phyloP scores from a whole-genome alignment of 2,888 invertebrate genomes.

The Xestia c-nigrum region DNA sequence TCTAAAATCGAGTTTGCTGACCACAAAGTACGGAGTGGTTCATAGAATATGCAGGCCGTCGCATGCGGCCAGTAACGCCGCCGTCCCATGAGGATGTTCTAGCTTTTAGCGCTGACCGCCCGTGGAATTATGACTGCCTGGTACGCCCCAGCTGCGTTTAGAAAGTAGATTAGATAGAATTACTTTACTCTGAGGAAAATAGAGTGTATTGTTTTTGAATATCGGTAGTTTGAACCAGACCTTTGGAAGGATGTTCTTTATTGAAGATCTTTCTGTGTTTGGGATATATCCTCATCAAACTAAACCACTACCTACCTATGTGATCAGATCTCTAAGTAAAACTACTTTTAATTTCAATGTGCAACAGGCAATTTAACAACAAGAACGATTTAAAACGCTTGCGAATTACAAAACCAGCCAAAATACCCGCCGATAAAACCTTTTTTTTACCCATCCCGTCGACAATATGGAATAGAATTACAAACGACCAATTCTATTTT shows the following conservation, averaged over 20 bases:
- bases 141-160: constrained; percentile 71
- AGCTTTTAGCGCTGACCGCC: constrained; percentile 82
- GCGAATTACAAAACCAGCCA: constrained; percentile 45
- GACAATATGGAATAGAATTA: constrained; percentile 85
- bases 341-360: background rate
- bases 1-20: constrained; percentile 89
- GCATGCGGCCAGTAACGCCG: constrained; percentile 70
- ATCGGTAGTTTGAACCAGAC: constrained; percentile 18
- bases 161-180: constrained; percentile 70
- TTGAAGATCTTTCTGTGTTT: background rate
- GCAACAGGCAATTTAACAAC: constrained; percentile 25
- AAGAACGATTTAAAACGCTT: constrained; percentile 28
- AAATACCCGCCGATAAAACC: constrained; percentile 69
- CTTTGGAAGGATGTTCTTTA: background rate
- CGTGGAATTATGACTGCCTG: constrained; percentile 76
- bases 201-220: constrained; percentile 61
- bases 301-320: too few relatives aligned
- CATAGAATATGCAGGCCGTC: constrained; percentile 85
- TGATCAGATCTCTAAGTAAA: background rate
- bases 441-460: constrained; percentile 71
- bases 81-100: constrained; percentile 76
- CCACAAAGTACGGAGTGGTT: constrained; percentile 82
- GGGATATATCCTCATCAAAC: background rate
- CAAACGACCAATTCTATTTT: constrained; percentile 88
- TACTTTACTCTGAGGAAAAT: constrained; percentile 63